Evolutionary conservation across 92 coral and sea anemone species (phyloP).

Genomic region (Phenganax marumi): DNA sequence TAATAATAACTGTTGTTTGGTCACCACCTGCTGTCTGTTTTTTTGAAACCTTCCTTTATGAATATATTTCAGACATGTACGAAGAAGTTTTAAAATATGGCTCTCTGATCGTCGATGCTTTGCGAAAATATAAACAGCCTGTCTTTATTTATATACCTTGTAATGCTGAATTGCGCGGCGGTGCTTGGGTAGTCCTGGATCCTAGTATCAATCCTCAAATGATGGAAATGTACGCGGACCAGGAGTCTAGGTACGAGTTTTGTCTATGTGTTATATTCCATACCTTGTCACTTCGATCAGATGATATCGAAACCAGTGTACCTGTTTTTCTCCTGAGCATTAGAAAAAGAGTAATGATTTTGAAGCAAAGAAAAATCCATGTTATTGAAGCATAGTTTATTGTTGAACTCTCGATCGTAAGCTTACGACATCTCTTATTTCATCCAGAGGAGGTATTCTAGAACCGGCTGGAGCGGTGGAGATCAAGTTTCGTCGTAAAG

Average conservation of each 20-base stretch:
- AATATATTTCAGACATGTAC: conserved; percentile 77
- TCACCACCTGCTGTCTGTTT: background rate
- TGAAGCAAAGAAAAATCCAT: too few species aligned
- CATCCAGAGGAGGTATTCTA: conserved; percentile 80
- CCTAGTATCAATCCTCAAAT: conserved; percentile 84
- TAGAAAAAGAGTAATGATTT: too few species aligned
- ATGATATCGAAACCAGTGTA: too few species aligned
- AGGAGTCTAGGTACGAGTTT: conserved; percentile 71
- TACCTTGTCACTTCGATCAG: too few species aligned
- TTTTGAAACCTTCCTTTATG: background rate
- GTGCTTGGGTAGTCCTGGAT: conserved; percentile 99
- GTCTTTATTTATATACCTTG: conserved; percentile 91
- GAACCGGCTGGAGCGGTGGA: conserved; percentile 99
- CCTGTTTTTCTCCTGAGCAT: too few species aligned
- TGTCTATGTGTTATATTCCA: too few species aligned
- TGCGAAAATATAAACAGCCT: conserved; percentile 80
- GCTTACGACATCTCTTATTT: background rate
- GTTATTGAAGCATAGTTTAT: too few species aligned
- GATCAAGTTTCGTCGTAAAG: conserved; percentile 93
- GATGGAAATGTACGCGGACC: conserved; percentile 99
- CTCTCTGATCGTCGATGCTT: conserved; percentile 87
- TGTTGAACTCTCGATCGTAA: too few species aligned
- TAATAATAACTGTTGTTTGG: background rate
- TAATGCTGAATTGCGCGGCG: conserved; percentile 90
- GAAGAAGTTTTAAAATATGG: conserved; percentile 91